Evolutionary conservation across 2,797 vertebrate genomes (phyloP).

Genomic region (Gephyroberyx darwinii): DNA sequence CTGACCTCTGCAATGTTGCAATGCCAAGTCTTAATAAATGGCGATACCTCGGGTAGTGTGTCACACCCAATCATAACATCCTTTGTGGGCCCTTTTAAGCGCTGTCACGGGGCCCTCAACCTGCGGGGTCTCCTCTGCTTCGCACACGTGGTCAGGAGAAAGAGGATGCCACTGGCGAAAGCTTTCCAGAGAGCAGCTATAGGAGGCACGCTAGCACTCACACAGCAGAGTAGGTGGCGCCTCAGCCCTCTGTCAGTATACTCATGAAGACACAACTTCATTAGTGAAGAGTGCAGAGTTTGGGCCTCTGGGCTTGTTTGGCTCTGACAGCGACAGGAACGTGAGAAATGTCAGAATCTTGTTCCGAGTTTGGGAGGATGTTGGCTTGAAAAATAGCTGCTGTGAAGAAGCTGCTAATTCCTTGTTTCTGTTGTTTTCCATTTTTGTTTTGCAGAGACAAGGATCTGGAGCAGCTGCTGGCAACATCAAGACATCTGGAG

Average conservation of each 20-base stretch:
- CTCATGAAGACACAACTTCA: slow-evolving; percentile 33
- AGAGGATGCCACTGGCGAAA: slow-evolving; percentile 12
- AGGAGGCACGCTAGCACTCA: neutral
- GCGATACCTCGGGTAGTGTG: slow-evolving; percentile 10
- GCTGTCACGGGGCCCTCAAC: slow-evolving; percentile 14
- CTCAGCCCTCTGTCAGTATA: slow-evolving; percentile 40
- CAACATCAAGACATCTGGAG: slow-evolving; percentile 91
- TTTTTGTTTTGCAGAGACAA: slow-evolving; percentile 86
- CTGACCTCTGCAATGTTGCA: slow-evolving; percentile 28
- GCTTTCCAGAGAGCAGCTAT: neutral
- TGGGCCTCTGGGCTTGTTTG: neutral
- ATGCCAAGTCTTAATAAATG: slow-evolving; percentile 21
- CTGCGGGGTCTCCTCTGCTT: slow-evolving; percentile 25
- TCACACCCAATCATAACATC: slow-evolving; percentile 18
- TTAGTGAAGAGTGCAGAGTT: slow-evolving; percentile 34
- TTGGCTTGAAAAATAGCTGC: neutral
- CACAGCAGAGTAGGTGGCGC: slow-evolving; percentile 22
- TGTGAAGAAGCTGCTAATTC: slow-evolving; percentile 4
- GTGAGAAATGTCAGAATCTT: too few relatives aligned
- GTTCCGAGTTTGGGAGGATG: slow-evolving; percentile 4
- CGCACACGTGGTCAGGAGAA: neutral
- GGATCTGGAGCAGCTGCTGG: slow-evolving; percentile 88
- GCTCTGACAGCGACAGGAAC: slow-evolving; percentile 6
- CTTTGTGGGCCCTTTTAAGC: slow-evolving; percentile 9
- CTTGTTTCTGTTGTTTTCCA: slow-evolving; percentile 37